These are phyloP conservation scores for Stenolophus ochropezus DNA, from an alignment of 2,888 invertebrate species.

Conservation along the genomic window DNA sequence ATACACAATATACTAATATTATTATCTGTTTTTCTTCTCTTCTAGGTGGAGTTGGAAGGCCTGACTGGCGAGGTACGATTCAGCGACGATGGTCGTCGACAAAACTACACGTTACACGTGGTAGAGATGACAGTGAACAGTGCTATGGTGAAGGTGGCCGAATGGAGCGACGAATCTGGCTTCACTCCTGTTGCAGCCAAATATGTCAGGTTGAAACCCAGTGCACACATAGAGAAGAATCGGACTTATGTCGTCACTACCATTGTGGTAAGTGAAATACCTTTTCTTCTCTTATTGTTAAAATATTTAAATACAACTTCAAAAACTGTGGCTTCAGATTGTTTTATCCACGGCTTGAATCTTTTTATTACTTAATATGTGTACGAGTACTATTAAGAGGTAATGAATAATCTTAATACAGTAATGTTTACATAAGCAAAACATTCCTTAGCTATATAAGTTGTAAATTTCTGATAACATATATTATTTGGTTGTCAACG, in stretches of 20 bases:
- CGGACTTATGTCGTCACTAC: slow-evolving; percentile 92
- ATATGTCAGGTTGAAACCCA: slow-evolving; percentile 83
- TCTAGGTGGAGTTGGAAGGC: slow-evolving; percentile 91
- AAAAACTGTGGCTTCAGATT: no score
- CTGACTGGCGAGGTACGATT: slow-evolving; percentile 93
- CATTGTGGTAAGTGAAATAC: slow-evolving; percentile 79
- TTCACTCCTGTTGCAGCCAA: slow-evolving; percentile 85
- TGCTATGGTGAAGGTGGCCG: slow-evolving; percentile 93
- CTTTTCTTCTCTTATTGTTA: no score
- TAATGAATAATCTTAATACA: no score
- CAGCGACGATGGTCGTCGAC: slow-evolving; percentile 90
- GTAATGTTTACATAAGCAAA: no score
- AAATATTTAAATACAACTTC: no score
- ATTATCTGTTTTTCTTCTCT: background rate
- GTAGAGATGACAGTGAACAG: slow-evolving; percentile 96
- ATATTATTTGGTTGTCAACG: no score
- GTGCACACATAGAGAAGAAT: slow-evolving; percentile 85
- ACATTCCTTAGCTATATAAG: no score
- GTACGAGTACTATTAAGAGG: no score
- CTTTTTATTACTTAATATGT: no score
- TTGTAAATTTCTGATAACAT: no score
- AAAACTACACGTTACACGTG: slow-evolving; percentile 92
- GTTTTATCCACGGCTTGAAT: no score
- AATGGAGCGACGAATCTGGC: slow-evolving; percentile 89
- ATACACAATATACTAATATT: no score